A percentile compares a stretch with the other conserved stretches of the same genome.
Evolutionary conservation across 2,113 vertebrate species (phyloP).

Genomic region (Podilymbus podiceps): DNA sequence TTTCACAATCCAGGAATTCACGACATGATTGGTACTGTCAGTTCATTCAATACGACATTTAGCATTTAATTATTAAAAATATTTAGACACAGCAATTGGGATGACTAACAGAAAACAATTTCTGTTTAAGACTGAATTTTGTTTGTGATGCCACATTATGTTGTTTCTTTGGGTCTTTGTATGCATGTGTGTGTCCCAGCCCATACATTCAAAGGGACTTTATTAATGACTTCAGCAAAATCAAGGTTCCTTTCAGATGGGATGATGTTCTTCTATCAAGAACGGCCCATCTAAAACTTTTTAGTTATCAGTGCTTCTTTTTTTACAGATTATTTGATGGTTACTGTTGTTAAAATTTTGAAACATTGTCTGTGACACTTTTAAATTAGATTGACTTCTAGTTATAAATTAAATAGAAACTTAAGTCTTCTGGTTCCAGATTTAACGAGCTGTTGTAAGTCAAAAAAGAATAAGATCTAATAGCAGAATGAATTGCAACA

Average conservation of each 20-base stretch:
- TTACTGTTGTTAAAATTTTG: neutral
- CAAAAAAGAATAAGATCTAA: neutral
- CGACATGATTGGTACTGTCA: neutral
- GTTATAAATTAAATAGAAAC: neutral
- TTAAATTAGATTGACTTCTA: neutral
- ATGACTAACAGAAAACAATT: neutral
- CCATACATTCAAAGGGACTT: neutral
- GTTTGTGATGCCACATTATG: neutral
- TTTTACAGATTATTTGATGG: neutral
- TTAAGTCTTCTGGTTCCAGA: neutral
- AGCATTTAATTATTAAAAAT: neutral
- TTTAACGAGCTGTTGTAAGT: neutral
- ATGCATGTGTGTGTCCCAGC: neutral
- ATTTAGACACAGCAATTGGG: neutral
- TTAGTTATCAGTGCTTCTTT: neutral
- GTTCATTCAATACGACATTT: neutral
- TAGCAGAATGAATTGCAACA: slow-evolving; percentile 28
- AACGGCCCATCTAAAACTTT: neutral
- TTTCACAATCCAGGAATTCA: neutral
- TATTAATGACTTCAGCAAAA: neutral
- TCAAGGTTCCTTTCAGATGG: neutral
- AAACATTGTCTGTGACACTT: neutral
- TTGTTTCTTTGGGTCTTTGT: neutral
- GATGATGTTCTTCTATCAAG: neutral
- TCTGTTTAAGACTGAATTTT: neutral